phyloP scores from a whole-genome alignment of 2,888 invertebrate genomes.

The Tetrapedia diversipes region DNA sequence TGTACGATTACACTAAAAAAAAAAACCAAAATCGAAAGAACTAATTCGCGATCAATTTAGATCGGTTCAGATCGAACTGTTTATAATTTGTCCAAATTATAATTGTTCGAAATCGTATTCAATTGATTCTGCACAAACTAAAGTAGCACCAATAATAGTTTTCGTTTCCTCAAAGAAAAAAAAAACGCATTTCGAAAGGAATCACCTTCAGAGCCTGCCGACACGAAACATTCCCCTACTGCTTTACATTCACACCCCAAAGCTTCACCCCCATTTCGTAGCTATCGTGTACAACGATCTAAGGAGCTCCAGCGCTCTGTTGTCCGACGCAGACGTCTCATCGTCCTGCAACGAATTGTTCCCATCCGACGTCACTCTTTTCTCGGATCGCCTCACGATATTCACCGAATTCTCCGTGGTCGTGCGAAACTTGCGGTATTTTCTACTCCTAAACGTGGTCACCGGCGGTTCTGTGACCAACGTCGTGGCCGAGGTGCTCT shows the following conservation, averaged over 20 bases:
- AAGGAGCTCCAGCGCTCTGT: constrained; percentile 91
- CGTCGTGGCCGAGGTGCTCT: constrained; percentile 57
- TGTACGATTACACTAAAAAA: background rate
- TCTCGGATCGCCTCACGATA: constrained; percentile 76
- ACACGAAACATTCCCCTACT: constrained; percentile 17
- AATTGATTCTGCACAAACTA: constrained; percentile 1
- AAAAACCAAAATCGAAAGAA: background rate
- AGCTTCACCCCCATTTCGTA: constrained; percentile 90
- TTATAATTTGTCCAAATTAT: background rate
- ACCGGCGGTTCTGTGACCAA: constrained; percentile 70
- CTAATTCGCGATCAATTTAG: background rate
- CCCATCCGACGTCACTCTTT: constrained; percentile 78
- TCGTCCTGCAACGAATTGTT: constrained; percentile 74
- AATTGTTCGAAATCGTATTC: background rate
- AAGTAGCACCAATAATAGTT: background rate
- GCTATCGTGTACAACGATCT: constrained; percentile 93
- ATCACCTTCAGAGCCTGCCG: constrained; percentile 16
- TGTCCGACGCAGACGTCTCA: constrained; percentile 86
- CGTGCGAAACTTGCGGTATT: constrained; percentile 75
- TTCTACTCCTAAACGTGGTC: constrained; percentile 76
- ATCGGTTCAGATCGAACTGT: background rate
- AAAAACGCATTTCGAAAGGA: constrained; percentile 9
- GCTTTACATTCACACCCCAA: background rate
- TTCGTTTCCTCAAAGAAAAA: background rate
- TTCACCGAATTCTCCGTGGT: constrained; percentile 75